phyloP scores from a whole-genome alignment of 2,888 invertebrate species.

The Pinctada fucata region DNA sequence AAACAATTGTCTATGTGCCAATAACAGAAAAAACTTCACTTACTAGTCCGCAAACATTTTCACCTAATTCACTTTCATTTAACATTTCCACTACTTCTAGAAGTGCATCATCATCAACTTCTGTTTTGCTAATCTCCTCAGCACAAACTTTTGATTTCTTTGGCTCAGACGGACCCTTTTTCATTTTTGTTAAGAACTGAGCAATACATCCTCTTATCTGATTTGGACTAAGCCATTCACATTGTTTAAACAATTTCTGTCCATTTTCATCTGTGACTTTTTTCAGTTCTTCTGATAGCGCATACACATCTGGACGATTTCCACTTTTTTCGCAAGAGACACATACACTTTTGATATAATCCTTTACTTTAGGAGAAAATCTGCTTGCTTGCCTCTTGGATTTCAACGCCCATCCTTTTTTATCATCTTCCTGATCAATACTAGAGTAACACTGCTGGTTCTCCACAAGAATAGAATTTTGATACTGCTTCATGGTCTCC shows the following conservation, averaged over 20 bases:
- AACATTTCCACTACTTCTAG: too few relatives aligned
- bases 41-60: neutral
- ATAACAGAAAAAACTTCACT: conserved; percentile 13
- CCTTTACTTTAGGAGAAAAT: conserved; percentile 5
- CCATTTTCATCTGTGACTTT: conserved; percentile 10
- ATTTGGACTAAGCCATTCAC: conserved; percentile 14
- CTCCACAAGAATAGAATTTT: neutral
- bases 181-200: neutral
- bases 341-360: neutral
- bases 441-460: neutral
- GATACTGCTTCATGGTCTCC: neutral
- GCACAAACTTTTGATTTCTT: too few relatives aligned
- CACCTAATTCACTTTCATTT: neutral
- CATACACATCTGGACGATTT: neutral
- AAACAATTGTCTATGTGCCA: too few relatives aligned
- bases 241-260: conserved; percentile 1
- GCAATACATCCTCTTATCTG: conserved; percentile 2
- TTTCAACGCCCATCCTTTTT: conserved; percentile 9
- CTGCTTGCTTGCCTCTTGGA: neutral
- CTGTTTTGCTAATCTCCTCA: too few relatives aligned
- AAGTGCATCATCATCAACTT: too few relatives aligned
- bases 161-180: neutral
- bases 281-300: conserved; percentile 1
- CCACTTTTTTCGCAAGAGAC: conserved; percentile 6
- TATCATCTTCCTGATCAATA: neutral